Percentiles rank a stretch among this genome's conserved stretches.
Evolutionary conservation across 1,140 invertebrate genomes (phyloP).

Genomic region (Trialeurodes vaporariorum): DNA sequence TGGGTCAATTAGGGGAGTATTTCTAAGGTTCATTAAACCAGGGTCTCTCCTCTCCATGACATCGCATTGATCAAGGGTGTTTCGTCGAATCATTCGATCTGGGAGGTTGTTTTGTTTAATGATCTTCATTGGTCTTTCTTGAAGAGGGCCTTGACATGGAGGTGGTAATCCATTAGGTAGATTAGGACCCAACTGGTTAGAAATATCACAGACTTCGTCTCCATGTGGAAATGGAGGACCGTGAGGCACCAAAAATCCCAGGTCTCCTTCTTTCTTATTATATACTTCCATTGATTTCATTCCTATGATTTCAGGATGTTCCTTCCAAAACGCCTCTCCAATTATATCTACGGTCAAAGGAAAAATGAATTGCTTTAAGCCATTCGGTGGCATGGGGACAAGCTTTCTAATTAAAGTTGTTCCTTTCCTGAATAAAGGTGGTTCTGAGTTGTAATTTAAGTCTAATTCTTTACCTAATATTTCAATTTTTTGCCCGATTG

Average conservation of each 20-base stretch:
- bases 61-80: not conserved
- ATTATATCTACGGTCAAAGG: slow-evolving; percentile 70
- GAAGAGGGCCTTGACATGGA: not conserved
- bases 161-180: not conserved
- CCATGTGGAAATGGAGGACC: not conserved
- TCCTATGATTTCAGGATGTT: slow-evolving; percentile 46
- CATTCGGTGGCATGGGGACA: slow-evolving; percentile 30
- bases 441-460: slow-evolving; percentile 89
- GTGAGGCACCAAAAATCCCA: not conserved
- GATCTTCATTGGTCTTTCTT: not conserved
- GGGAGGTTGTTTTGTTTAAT: not conserved
- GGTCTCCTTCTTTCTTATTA: not conserved
- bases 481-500: slow-evolving; percentile 88
- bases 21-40: too few species aligned
- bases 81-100: not conserved
- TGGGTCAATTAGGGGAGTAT: too few species aligned
- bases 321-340: slow-evolving; percentile 71
- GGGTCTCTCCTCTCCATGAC: not conserved
- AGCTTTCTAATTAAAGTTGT: slow-evolving; percentile 62
- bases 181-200: not conserved
- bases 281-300: slow-evolving; percentile 11
- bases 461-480: slow-evolving; percentile 80
- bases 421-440: slow-evolving; percentile 76
- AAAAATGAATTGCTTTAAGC: slow-evolving; percentile 40
- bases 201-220: not conserved